Base-by-base conservation (phyloP, 2,797 vertebrate genomes). In the Dendrocincla tyrannina region DNA sequence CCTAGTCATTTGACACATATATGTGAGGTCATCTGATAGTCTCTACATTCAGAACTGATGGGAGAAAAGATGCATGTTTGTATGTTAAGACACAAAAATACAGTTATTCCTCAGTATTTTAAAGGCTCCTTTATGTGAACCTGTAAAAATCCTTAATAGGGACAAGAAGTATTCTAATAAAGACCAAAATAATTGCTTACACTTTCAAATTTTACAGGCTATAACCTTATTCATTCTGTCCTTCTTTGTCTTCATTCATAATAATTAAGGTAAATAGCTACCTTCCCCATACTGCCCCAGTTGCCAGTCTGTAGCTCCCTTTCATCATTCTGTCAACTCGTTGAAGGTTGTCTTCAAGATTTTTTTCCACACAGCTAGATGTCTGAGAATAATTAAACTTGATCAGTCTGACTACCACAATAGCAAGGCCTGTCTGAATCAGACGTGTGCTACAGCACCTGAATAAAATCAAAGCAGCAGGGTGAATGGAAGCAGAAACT, bases 301-400 rank as follows among this genome's bases (percentile, higher is more conserved):
- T 28, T 62, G 59, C 66, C 69, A 79, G 39, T 81, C 88, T 75
- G 62, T 32, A 92, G 66, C 55, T 92, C 47, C 46, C 32, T 88
- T 82, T 94, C 73, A 95, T 93, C 56, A 35, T 67, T 90, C 63
- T 70, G n/a, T 76, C 73, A 96, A 59, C 52, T 82, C 66, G 79
- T 88, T 75, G 42, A 82, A 55, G n/a, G 12, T 23, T n/a, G 41
- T 53, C 82, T 79, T 96, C 37, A 67, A 84, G 73, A 59, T 7
- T 42, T 93, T 87, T 41, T 95, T 72, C 47, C 46, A 63, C 47
- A 44, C 15, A 50, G 42, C 24, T 79, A 90, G 63, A 74, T 70
- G 37, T 52, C 70, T 67, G 44, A 94, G 70, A 82, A 32, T 82
- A 91, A 94, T 91, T 89, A 89, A 87, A 92, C 49, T 85, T 41